Evolutionary conservation across 2,888 invertebrate genomes (phyloP).

Genomic region (Trachelus iudaicus): DNA sequence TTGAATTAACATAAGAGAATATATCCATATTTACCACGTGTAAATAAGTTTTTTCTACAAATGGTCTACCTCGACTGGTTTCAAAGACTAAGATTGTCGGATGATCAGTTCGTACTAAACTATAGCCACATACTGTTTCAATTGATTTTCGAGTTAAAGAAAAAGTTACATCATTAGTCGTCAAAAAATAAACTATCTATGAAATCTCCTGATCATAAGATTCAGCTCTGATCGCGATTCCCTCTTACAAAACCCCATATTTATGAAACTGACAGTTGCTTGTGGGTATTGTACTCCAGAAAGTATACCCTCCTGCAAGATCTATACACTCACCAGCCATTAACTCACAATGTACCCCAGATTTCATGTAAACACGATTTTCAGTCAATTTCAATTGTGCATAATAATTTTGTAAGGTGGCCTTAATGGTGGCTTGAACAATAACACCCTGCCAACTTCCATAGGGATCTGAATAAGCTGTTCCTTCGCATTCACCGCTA

Average conservation of each 20-base stretch:
- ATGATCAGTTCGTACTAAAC: constrained; percentile 15
- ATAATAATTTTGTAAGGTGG: too few species aligned
- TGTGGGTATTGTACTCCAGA: not conserved
- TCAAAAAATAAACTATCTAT: too few species aligned
- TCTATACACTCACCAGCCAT: not conserved
- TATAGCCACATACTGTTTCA: constrained; percentile 3
- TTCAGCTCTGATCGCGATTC: too few species aligned
- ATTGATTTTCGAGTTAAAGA: too few species aligned
- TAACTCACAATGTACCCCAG: not conserved
- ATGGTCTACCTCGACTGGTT: not conserved
- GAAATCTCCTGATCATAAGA: too few species aligned
- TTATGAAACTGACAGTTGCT: not conserved
- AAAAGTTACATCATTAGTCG: too few species aligned
- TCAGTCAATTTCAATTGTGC: constrained; percentile 12
- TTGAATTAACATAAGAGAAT: constrained; percentile 10
- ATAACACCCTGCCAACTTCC: constrained; percentile 16
- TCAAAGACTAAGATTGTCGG: constrained; percentile 8
- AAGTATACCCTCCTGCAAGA: not conserved
- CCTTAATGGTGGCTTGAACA: constrained; percentile 11
- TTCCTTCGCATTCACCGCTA: constrained; percentile 6
- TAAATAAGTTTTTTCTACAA: not conserved
- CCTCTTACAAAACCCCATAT: not conserved
- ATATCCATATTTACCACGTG: not conserved
- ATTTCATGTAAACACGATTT: not conserved
- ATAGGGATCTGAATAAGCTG: constrained; percentile 11